phyloP scores from a whole-genome alignment of 2,113 vertebrate genomes.

The Salminus brasiliensis region DNA sequence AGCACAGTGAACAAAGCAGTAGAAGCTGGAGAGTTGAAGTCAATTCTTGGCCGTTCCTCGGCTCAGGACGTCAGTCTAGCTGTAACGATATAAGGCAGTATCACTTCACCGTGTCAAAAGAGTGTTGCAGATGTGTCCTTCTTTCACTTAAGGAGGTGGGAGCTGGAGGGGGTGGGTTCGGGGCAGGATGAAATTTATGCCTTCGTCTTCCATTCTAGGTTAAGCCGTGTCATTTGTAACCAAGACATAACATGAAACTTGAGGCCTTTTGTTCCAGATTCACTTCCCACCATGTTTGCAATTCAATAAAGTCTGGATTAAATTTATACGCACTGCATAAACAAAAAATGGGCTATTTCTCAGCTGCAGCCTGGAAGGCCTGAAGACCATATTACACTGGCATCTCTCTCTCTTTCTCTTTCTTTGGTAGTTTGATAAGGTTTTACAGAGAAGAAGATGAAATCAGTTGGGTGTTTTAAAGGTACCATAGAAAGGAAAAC shows the following conservation, averaged over 20 bases:
- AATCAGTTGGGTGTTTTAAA: conserved; percentile 58
- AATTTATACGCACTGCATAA: conserved; percentile 51
- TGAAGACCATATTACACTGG: no score
- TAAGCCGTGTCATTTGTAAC: conserved; percentile 56
- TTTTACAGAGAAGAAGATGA: conserved; percentile 54
- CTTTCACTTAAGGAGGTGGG: conserved; percentile 51
- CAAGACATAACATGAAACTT: conserved; percentile 60
- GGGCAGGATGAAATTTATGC: conserved; percentile 53
- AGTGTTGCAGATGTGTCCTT: conserved; percentile 58
- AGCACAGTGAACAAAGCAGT: conserved; percentile 16
- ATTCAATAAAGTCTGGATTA: conserved; percentile 66
- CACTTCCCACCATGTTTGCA: conserved; percentile 55
- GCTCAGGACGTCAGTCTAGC: conserved; percentile 58
- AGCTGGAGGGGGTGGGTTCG: conserved; percentile 48
- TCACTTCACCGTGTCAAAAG: conserved; percentile 66
- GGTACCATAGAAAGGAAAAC: no score
- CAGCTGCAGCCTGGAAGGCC: conserved; percentile 49
- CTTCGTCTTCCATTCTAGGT: conserved; percentile 49
- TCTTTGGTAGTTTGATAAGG: conserved; percentile 60
- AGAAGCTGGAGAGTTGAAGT: conserved; percentile 58
- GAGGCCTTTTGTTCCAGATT: conserved; percentile 57
- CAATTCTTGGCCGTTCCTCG: conserved; percentile 65
- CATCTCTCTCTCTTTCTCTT: conserved; percentile 44
- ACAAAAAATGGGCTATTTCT: conserved; percentile 44
- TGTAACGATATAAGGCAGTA: conserved; percentile 66